These are phyloP conservation scores for Troides aeacus DNA, from an alignment of 2,888 invertebrate genomes.

Conservation along the genomic window DNA sequence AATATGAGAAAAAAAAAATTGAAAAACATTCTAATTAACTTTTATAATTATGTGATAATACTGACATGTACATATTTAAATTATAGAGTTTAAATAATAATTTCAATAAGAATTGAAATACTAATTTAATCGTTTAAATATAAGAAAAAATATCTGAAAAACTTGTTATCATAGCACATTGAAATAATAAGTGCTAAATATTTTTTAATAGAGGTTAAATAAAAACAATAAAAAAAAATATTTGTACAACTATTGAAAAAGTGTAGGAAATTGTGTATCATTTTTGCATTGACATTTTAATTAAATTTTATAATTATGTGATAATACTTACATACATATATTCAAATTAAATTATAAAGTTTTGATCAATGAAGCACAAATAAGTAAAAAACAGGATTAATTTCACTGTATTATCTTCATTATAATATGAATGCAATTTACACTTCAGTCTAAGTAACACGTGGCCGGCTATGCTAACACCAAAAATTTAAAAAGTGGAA, in stretches of 20 bases:
- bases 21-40: neutral
- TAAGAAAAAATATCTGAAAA: conserved; percentile 31
- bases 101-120: too few relatives aligned
- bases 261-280: conserved; percentile 3
- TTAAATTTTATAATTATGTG: too few relatives aligned
- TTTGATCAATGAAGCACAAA: conserved; percentile 16
- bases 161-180: conserved; percentile 34
- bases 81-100: too few relatives aligned
- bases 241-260: conserved; percentile 24
- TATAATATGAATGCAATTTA: neutral
- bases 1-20: too few relatives aligned
- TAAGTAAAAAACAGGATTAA: conserved; percentile 6
- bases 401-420: too few relatives aligned
- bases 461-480: conserved; percentile 11
- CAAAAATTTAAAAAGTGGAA: neutral
- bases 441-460: neutral
- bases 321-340: neutral
- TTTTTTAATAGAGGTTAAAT: conserved; percentile 35
- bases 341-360: conserved; percentile 30
- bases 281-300: too few relatives aligned
- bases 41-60: conserved; percentile 25
- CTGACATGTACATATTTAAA: conserved; percentile 28
- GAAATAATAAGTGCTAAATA: conserved; percentile 35
- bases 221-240: conserved; percentile 27
- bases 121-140: conserved; percentile 29